Evolutionary conservation across 2,113 vertebrate genomes (phyloP).

Genomic region (Tenrec ecaudatus): DNA sequence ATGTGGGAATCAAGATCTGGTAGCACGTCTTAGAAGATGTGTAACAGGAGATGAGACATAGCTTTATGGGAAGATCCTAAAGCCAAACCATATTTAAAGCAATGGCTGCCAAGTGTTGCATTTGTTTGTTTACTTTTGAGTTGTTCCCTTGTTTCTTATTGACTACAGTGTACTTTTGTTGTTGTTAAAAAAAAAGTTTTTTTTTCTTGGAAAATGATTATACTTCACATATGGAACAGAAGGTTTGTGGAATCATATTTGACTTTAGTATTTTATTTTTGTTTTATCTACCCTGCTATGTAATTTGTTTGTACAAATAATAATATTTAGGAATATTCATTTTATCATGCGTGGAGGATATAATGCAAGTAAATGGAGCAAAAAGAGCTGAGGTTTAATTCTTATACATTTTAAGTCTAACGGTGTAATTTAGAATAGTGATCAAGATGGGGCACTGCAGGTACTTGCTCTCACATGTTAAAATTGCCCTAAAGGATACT

Average conservation of each 20-base stretch:
- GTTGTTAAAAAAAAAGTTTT: neutral
- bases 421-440: neutral
- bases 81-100: no score
- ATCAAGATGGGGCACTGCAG: neutral
- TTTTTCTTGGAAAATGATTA: accelerated
- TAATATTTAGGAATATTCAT: neutral
- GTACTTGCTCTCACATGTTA: neutral
- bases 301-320: neutral
- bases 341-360: neutral
- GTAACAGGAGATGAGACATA: no score
- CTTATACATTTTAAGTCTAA: neutral
- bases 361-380: neutral
- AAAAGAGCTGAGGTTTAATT: neutral
- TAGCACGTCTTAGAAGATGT: no score
- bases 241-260: neutral
- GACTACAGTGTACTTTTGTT: neutral
- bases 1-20: no score
- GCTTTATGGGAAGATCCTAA: no score
- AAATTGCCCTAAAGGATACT: neutral
- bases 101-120: neutral
- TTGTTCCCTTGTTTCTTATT: neutral
- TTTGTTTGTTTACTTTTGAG: neutral
- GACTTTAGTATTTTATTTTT: neutral
- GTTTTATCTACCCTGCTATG: neutral
- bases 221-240: no score